phyloP scores from a whole-genome alignment of 1,140 invertebrate species.

The Odontomachus brunneus region DNA sequence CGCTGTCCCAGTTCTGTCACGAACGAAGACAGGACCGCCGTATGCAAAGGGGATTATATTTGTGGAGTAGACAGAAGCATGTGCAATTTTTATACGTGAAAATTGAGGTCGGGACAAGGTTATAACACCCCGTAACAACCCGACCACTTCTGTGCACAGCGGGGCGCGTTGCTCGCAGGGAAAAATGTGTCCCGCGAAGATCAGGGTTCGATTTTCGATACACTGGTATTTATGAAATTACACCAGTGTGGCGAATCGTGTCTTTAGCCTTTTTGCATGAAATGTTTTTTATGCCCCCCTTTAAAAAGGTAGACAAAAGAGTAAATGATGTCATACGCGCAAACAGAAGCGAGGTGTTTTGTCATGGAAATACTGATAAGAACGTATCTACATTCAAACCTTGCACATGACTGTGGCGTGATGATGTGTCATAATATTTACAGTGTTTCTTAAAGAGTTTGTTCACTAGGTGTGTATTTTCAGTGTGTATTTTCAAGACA shows the following conservation, averaged over 20 bases:
- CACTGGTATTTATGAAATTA: no score
- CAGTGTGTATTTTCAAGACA: no score
- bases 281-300: not conserved
- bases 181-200: not conserved
- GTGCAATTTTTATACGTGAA: conserved; percentile 53
- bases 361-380: conserved; percentile 22
- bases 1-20: conserved; percentile 50
- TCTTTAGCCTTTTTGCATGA: not conserved
- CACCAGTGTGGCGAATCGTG: not conserved
- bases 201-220: not conserved
- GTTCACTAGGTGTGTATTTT: no score
- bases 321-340: not conserved
- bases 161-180: not conserved
- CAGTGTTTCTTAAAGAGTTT: conserved; percentile 10
- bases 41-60: conserved; percentile 44
- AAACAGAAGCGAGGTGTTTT: conserved; percentile 38
- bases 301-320: not conserved
- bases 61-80: conserved; percentile 43
- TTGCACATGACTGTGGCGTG: not conserved
- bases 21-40: conserved; percentile 34
- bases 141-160: not conserved
- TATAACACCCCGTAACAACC: not conserved
- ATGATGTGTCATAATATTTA: not conserved
- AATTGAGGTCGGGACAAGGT: conserved; percentile 12
- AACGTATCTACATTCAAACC: conserved; percentile 18